Conservation (phyloP, 2,888 invertebrate genomes). For the Lampropteryx suffumata region DNA sequence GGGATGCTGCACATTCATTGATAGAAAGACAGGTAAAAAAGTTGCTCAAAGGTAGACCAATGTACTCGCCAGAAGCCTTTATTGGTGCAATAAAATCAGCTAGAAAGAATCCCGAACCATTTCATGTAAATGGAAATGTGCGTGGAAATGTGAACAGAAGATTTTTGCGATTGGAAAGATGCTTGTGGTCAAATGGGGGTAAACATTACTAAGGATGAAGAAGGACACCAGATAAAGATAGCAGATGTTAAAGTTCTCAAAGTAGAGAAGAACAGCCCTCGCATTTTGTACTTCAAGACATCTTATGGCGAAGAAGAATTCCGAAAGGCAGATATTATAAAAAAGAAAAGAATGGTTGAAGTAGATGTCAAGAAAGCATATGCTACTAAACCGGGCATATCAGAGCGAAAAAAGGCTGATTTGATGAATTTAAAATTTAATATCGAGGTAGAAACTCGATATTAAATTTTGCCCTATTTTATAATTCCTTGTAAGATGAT, state of each 20-base stretch:
- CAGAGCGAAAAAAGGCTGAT: neutral
- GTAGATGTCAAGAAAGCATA: slow-evolving; percentile 1
- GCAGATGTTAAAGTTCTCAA: neutral
- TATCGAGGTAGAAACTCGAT: no score
- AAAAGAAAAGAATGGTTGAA: slow-evolving; percentile 5
- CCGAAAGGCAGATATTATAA: slow-evolving; percentile 2
- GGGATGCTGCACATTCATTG: slow-evolving; percentile 33
- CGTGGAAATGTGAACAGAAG: slow-evolving; percentile 30
- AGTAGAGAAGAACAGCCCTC: neutral
- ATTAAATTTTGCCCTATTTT: no score
- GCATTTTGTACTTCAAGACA: neutral
- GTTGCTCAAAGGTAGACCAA: slow-evolving; percentile 21
- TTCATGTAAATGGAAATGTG: no score
- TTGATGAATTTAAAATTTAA: neutral
- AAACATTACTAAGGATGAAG: slow-evolving; percentile 26
- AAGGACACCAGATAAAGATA: slow-evolving; percentile 19
- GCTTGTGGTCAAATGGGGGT: slow-evolving; percentile 32
- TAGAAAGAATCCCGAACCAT: slow-evolving; percentile 27
- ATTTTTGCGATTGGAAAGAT: slow-evolving; percentile 36
- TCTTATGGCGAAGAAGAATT: no score
- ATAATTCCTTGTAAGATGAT: no score
- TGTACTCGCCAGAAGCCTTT: slow-evolving; percentile 23
- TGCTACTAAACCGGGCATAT: neutral
- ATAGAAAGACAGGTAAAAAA: slow-evolving; percentile 22
- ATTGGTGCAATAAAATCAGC: slow-evolving; percentile 28